Conservation (phyloP, 2,888 invertebrate species). For the Eupithecia insigniata region DNA sequence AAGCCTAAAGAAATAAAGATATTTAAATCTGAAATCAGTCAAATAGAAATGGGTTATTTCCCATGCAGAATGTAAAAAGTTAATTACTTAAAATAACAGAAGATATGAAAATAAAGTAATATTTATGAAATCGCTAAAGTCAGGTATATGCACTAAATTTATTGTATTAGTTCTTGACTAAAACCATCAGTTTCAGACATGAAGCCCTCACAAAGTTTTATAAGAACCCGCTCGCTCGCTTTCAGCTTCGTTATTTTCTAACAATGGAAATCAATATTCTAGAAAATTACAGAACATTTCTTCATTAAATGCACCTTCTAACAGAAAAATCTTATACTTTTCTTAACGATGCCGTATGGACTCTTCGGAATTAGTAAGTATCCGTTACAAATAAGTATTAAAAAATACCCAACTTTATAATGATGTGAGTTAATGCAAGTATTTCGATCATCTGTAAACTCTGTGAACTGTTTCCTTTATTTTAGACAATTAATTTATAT, state of each 20-base stretch:
- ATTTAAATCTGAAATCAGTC: background rate
- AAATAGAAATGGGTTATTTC: background rate
- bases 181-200: background rate
- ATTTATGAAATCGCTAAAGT: background rate
- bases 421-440: too few relatives aligned
- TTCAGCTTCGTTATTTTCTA: constrained; percentile 27
- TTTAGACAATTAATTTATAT: too few relatives aligned
- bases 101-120: too few relatives aligned
- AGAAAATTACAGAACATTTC: constrained; percentile 25
- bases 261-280: constrained; percentile 36
- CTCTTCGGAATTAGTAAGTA: background rate
- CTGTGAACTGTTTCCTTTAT: background rate
- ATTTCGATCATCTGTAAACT: too few relatives aligned
- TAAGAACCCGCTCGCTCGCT: constrained; percentile 27
- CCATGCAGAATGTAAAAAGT: background rate
- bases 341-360: background rate
- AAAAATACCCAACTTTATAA: too few relatives aligned
- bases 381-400: background rate
- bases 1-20: too few relatives aligned
- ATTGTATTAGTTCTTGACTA: background rate
- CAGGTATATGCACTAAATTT: background rate
- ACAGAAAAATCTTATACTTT: too few relatives aligned
- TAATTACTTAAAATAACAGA: background rate
- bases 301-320: background rate
- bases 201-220: constrained; percentile 21